These are phyloP conservation scores for Plebejus anna DNA, from an alignment of 2,888 invertebrate species.

Conservation along the genomic window DNA sequence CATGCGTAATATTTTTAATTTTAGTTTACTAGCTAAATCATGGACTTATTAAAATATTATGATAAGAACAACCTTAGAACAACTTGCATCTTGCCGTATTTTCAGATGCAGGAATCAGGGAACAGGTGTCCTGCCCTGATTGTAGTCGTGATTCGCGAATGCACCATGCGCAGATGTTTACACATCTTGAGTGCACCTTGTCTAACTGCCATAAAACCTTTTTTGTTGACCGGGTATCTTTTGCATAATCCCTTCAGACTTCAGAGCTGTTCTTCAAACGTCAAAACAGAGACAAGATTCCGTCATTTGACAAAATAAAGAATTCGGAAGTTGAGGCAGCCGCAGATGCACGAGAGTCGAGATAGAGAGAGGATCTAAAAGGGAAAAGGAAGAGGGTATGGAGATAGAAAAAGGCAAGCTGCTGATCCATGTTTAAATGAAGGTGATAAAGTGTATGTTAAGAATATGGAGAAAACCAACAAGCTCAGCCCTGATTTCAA, in stretches of 20 bases:
- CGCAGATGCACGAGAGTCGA: slow-evolving; percentile 20
- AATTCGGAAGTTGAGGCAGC: slow-evolving; percentile 29
- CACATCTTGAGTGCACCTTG: slow-evolving; percentile 63
- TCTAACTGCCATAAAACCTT: not conserved
- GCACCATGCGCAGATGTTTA: slow-evolving; percentile 57
- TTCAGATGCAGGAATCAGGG: slow-evolving; percentile 18
- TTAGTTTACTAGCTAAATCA: no score
- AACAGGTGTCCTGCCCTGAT: slow-evolving; percentile 63
- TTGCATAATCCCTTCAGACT: slow-evolving; percentile 19
- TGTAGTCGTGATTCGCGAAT: slow-evolving; percentile 55
- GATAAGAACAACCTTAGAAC: not conserved
- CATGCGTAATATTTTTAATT: no score
- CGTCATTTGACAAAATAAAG: slow-evolving; percentile 32
- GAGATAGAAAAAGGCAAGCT: slow-evolving; percentile 31
- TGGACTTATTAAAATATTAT: no score
- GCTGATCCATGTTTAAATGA: slow-evolving; percentile 23
- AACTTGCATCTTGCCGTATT: not conserved
- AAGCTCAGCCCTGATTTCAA: no score
- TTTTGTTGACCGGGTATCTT: slow-evolving; percentile 6
- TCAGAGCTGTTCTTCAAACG: slow-evolving; percentile 41
- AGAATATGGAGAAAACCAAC: no score
- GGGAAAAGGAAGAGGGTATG: slow-evolving; percentile 32
- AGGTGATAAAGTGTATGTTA: slow-evolving; percentile 32
- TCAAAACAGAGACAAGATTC: slow-evolving; percentile 42
- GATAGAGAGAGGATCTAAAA: slow-evolving; percentile 32